Percentiles rank a stretch among this genome's conserved stretches.
phyloP scores from a whole-genome alignment of 1,140 invertebrate species.

The Caenorhabditis elegans region WBcel235 BX284602.5:10201501-10202000 shows the following conservation, averaged over 20 bases:
- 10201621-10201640: neutral
- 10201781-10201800: no score
- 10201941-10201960: neutral
- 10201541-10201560: neutral
- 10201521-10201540: conserved; percentile 20
- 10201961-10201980: conserved; percentile 2
- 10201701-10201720: conserved; percentile 30
- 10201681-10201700: conserved; percentile 17
- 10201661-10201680: neutral
- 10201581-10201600: neutral
- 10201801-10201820: no score
- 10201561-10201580: neutral
- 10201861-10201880: no score
- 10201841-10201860: no score
- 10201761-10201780: neutral
- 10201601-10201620: neutral
- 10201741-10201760: neutral
- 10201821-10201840: no score
- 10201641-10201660: neutral
- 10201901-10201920: no score
- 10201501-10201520: neutral
- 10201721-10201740: conserved; percentile 27
- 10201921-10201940: no score
- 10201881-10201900: no score
- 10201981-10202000: neutral